Evolutionary conservation across 1,140 invertebrate genomes (phyloP).

Genomic region (Vollenhovia emeryi): DNA sequence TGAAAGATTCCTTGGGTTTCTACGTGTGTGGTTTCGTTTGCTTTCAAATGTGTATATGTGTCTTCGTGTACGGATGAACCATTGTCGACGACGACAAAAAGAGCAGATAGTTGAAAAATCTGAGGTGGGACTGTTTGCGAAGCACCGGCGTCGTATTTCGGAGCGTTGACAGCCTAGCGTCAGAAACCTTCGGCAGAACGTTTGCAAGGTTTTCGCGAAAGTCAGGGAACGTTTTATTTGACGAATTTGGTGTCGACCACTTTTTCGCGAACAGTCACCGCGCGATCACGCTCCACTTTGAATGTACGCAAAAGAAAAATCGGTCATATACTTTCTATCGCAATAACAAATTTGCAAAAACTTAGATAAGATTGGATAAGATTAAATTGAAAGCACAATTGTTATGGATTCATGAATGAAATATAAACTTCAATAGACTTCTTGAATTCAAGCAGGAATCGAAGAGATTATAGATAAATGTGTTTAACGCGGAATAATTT

Average conservation of each 20-base stretch:
- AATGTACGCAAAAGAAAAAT: neutral
- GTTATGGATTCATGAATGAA: neutral
- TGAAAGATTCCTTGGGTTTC: neutral
- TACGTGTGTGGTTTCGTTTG: neutral
- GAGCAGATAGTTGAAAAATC: neutral
- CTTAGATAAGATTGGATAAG: neutral
- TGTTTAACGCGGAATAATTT: neutral
- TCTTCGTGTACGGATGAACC: neutral
- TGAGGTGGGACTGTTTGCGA: neutral
- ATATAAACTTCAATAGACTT: neutral
- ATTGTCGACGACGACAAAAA: neutral
- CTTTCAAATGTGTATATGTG: neutral
- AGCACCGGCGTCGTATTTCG: neutral
- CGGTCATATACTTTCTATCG: neutral
- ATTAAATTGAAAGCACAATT: constrained; percentile 5
- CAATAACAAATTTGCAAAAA: neutral
- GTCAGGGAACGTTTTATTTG: neutral
- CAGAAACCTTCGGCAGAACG: neutral
- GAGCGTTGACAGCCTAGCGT: neutral
- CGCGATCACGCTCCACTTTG: neutral
- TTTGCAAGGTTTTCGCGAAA: neutral
- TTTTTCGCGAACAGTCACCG: neutral
- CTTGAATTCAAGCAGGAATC: neutral
- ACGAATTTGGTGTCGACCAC: neutral
- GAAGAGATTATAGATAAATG: constrained; percentile 4